phyloP scores from a whole-genome alignment of 2,797 vertebrate species.

The Oreochromis grahami region DNA sequence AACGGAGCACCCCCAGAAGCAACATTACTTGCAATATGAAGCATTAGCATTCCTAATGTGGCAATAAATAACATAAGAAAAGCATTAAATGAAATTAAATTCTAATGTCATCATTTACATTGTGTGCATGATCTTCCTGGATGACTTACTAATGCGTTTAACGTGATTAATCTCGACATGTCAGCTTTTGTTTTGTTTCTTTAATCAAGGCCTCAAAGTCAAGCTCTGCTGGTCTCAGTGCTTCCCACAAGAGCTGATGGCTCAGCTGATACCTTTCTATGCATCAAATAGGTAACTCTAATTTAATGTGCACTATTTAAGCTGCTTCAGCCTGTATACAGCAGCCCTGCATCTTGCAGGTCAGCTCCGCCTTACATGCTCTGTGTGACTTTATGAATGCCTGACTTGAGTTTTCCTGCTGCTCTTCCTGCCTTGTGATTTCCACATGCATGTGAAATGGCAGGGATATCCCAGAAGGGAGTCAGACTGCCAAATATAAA shows the following conservation, averaged over 20 bases:
- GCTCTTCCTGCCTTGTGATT: not conserved
- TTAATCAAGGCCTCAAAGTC: not conserved
- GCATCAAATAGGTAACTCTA: not conserved
- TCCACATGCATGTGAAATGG: not conserved
- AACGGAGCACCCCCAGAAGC: not conserved
- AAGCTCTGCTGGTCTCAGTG: not conserved
- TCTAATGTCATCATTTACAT: not conserved
- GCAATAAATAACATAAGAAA: not conserved
- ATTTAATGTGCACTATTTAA: accelerated
- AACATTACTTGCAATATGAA: not conserved
- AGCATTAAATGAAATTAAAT: not conserved
- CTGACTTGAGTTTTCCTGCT: not conserved
- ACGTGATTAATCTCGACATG: not conserved
- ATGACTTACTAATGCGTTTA: not conserved
- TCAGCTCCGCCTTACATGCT: not conserved
- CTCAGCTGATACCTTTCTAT: not conserved
- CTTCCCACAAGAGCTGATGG: accelerated
- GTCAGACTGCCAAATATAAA: not conserved
- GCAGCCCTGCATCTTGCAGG: accelerated
- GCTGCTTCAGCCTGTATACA: not conserved
- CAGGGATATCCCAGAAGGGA: not conserved
- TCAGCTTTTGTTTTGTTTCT: not conserved
- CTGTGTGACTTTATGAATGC: not conserved
- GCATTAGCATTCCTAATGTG: not conserved
- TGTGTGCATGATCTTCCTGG: not conserved